A percentile compares a stretch with the other conserved stretches of the same genome.
Evolutionary conservation across 2,888 invertebrate species (phyloP).

Genomic region (Caenorhabditis afra): DNA sequence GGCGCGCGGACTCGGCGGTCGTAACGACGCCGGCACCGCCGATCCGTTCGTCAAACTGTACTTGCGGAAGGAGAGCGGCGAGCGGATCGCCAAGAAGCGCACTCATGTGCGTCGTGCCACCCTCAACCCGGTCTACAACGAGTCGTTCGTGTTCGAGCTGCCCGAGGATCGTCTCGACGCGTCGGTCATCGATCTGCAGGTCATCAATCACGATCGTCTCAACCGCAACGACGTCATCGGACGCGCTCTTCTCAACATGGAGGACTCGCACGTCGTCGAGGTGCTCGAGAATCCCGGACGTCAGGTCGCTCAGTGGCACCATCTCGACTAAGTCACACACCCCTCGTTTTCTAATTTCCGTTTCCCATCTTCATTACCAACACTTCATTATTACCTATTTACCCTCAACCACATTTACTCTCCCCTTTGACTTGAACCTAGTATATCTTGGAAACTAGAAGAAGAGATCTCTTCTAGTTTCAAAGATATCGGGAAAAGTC

Average conservation of each 20-base stretch:
- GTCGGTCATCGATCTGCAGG: constrained; percentile 71
- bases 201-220: constrained; percentile 67
- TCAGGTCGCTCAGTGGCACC: constrained; percentile 99
- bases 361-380: no score
- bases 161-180: constrained; percentile 83
- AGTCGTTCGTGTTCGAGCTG: constrained; percentile 97
- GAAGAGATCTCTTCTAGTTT: no score
- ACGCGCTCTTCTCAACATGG: constrained; percentile 68
- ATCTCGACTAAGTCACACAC: constrained; percentile 84
- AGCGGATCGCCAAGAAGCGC: constrained; percentile 98
- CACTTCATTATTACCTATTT: neutral
- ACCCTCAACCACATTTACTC: neutral
- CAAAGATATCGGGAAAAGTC: no score
- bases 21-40: constrained; percentile 86
- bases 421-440: neutral
- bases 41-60: constrained; percentile 99
- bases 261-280: constrained; percentile 69
- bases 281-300: constrained; percentile 92
- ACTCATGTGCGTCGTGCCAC: constrained; percentile 89
- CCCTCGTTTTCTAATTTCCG: no score
- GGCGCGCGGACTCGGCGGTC: constrained; percentile 94
- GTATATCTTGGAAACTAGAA: no score
- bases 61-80: constrained; percentile 89
- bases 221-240: constrained; percentile 72
- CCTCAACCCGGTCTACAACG: constrained; percentile 97